Conservation (phyloP, 2,888 invertebrate genomes). For the Heteropelma amictum region DNA sequence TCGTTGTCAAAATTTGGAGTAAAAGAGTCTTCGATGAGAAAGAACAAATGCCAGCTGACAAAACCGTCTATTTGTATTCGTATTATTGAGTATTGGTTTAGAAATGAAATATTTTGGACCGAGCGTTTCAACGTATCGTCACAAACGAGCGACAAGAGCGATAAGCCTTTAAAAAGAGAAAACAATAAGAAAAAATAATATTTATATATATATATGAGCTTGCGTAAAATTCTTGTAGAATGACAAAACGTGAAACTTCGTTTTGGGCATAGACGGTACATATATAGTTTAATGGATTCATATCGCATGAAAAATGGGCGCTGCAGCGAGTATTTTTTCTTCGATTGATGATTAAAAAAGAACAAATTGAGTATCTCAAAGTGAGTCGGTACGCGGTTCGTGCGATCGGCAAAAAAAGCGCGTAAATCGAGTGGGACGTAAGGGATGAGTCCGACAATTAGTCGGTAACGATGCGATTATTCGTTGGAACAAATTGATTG, state of each 20-base stretch:
- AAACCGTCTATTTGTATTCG: constrained; percentile 51
- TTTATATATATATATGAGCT: constrained; percentile 7
- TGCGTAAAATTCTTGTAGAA: constrained; percentile 38
- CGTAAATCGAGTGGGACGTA: background rate
- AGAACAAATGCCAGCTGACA: constrained; percentile 33
- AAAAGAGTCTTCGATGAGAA: constrained; percentile 41
- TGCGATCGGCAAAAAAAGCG: background rate
- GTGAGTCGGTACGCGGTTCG: background rate
- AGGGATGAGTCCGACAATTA: too few species aligned
- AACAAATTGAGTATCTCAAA: background rate
- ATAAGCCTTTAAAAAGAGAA: background rate
- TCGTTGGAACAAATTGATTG: background rate
- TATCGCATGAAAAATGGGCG: constrained; percentile 76
- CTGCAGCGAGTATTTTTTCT: constrained; percentile 70
- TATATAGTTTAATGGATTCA: constrained; percentile 71
- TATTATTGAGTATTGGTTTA: constrained; percentile 49
- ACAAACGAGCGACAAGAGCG: constrained; percentile 25
- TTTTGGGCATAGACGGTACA: constrained; percentile 59
- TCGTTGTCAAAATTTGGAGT: background rate
- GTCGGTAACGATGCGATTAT: too few species aligned
- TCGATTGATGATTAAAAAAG: constrained; percentile 18
- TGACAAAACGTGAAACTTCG: constrained; percentile 41
- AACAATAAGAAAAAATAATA: background rate
- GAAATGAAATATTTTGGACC: constrained; percentile 37
- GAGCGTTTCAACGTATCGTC: constrained; percentile 15